phyloP scores from a whole-genome alignment of 2,888 invertebrate species.

The Punctoribates punctum region DNA sequence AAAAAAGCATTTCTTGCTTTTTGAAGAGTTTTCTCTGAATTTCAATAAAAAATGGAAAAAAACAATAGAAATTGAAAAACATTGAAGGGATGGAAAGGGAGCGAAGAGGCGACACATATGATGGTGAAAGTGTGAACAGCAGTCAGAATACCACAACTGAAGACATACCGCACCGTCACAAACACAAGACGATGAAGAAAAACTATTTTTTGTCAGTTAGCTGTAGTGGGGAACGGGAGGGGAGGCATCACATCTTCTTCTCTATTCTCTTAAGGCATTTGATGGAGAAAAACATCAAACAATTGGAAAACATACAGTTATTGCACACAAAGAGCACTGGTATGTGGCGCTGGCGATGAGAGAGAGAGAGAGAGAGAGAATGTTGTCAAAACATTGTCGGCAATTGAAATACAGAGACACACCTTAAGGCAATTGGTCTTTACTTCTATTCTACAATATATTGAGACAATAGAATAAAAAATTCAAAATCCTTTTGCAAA shows the following conservation, averaged over 20 bases:
- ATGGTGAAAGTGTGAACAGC: too few relatives aligned
- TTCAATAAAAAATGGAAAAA: too few relatives aligned
- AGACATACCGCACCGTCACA: slow-evolving; percentile 23
- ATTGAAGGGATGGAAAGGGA: background rate
- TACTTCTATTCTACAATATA: too few relatives aligned
- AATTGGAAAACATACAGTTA: background rate
- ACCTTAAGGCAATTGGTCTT: too few relatives aligned
- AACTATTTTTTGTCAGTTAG: background rate
- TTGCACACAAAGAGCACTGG: background rate
- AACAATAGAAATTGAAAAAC: too few relatives aligned
- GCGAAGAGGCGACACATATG: background rate
- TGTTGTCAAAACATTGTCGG: slow-evolving; percentile 4
- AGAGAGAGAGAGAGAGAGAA: background rate
- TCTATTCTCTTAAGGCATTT: slow-evolving; percentile 29
- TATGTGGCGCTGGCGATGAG: background rate
- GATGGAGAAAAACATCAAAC: background rate
- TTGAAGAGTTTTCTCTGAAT: too few relatives aligned
- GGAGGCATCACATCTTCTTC: slow-evolving; percentile 1
- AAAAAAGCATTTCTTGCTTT: too few relatives aligned
- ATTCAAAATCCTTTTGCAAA: too few relatives aligned
- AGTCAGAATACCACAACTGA: background rate
- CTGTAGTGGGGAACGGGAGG: too few relatives aligned
- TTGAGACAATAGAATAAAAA: too few relatives aligned
- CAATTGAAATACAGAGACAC: slow-evolving; percentile 17
- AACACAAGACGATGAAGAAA: background rate